Evolutionary conservation across 2,888 invertebrate species (phyloP), one percentile per base, ranked within the genome.

Genomic region (Drosophila atroscutellata): DNA sequence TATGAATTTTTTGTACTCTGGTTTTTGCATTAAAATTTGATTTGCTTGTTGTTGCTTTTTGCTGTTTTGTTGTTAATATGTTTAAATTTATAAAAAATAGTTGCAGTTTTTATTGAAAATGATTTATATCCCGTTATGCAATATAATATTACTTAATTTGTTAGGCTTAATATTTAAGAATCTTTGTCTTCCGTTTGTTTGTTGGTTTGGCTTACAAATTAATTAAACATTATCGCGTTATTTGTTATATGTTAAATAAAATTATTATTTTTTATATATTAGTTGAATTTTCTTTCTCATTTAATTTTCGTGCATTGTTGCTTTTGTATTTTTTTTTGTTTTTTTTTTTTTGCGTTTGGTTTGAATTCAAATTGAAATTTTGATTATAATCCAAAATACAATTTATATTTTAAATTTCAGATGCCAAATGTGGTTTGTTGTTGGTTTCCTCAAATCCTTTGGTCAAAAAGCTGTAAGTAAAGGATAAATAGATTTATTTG

Each of bases 121-220:
- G 62, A 50, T 74, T 71, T 74, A 57, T 73, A 52, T 45, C 59
- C 24, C 30, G 51, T 63, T 72, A 51, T 37, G 58, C 74, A 75
- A 67, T 80, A 72, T 71, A 81, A 77, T 30, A 34, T 75, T 83
- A 80, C 78, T 86, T 86, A 84, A 51, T 75, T 66, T 55, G 60
- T 72, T 75, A 82, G 69, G 74, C 77, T 85, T 89, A 80, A 50
- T 30, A 20, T 45, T 76, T 74, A 86, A 75, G 81, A 86, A 88
- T 89, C 89, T 88, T 91, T 91, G 90, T 91, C 91, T 91, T 92
- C 91, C 90, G 89, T 90, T 89, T 89, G 91, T 92, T 92, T 92
- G 90, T 92, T 92, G 91, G 90, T 91, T 55, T 55, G 83, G 85
- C 92, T 91, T 91, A 90, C 61, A 73, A 75, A 82, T 83, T 91